These are phyloP conservation scores for Orchestia grillus DNA, from an alignment of 1,140 invertebrate species.

Conservation along the genomic window DNA sequence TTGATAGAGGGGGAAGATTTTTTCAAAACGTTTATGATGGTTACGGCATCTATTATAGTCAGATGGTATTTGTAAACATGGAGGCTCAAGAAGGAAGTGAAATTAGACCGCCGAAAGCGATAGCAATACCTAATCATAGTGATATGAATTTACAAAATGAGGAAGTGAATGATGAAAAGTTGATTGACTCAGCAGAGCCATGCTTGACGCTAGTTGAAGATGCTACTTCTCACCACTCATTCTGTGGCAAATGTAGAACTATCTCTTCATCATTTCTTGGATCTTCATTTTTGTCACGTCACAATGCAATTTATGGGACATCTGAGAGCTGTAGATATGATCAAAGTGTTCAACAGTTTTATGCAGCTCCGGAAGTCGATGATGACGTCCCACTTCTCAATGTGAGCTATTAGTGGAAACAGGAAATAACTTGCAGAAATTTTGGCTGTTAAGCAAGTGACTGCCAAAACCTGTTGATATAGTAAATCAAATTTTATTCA, in stretches of 20 bases:
- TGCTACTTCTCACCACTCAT: neutral
- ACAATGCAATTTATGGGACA: neutral
- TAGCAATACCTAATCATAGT: neutral
- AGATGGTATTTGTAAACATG: constrained; percentile 52
- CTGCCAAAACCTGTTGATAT: too few relatives aligned
- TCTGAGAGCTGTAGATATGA: constrained; percentile 47
- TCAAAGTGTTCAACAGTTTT: constrained; percentile 41
- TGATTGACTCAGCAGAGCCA: neutral
- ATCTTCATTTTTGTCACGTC: neutral
- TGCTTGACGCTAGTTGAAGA: neutral
- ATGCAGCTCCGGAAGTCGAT: neutral
- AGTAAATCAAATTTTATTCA: too few relatives aligned
- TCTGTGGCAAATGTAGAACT: constrained; percentile 16
- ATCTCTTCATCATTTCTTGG: constrained; percentile 28
- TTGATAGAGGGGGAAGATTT: neutral
- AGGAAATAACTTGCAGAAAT: too few relatives aligned
- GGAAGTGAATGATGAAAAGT: constrained; percentile 4
- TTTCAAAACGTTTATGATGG: neutral
- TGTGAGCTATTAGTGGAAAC: constrained; percentile 59
- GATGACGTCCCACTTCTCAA: constrained; percentile 63
- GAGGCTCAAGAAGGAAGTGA: neutral
- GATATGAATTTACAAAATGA: neutral
- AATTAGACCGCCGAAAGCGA: neutral
- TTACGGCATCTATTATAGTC: neutral
- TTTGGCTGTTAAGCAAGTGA: too few relatives aligned